These are phyloP conservation scores for Gadus macrocephalus DNA, from an alignment of 2,113 vertebrate genomes.

Conservation along the genomic window DNA sequence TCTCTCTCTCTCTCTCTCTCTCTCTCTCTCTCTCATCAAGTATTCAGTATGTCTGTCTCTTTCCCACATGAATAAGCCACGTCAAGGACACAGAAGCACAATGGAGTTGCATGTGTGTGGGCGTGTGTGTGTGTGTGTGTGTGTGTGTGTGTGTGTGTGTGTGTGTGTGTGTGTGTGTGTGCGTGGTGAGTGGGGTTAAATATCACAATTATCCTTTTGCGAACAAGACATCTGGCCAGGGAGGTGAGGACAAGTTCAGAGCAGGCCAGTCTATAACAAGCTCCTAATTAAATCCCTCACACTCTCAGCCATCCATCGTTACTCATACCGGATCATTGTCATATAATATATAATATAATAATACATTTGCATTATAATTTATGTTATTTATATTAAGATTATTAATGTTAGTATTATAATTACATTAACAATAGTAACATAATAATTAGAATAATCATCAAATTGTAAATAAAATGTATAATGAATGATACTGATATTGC, in stretches of 20 bases:
- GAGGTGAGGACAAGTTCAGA: conserved; percentile 1
- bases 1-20: conserved; percentile 7
- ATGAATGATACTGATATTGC: too few relatives aligned
- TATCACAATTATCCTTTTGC: conserved; percentile 50
- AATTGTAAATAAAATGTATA: too few relatives aligned
- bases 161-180: not conserved
- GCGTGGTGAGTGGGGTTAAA: conserved; percentile 28
- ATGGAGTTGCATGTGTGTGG: conserved; percentile 20
- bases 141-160: not conserved
- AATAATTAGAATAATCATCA: too few relatives aligned
- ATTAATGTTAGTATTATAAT: too few relatives aligned
- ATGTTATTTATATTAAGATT: too few relatives aligned
- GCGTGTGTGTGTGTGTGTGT: not conserved
- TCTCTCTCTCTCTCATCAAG: conserved; percentile 65
- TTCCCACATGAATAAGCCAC: conserved; percentile 64
- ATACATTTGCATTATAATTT: too few relatives aligned
- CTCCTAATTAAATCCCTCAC: too few relatives aligned
- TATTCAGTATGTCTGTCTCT: conserved; percentile 73
- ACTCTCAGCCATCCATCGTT: too few relatives aligned
- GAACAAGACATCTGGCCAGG: conserved; percentile 49
- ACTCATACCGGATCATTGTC: too few relatives aligned
- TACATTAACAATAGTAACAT: too few relatives aligned
- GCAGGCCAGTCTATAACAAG: too few relatives aligned
- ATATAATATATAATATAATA: too few relatives aligned
- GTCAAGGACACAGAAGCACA: conserved; percentile 53